Evolutionary conservation across 2,113 vertebrate species (phyloP).

Genomic region (Falcunculus frontatus): DNA sequence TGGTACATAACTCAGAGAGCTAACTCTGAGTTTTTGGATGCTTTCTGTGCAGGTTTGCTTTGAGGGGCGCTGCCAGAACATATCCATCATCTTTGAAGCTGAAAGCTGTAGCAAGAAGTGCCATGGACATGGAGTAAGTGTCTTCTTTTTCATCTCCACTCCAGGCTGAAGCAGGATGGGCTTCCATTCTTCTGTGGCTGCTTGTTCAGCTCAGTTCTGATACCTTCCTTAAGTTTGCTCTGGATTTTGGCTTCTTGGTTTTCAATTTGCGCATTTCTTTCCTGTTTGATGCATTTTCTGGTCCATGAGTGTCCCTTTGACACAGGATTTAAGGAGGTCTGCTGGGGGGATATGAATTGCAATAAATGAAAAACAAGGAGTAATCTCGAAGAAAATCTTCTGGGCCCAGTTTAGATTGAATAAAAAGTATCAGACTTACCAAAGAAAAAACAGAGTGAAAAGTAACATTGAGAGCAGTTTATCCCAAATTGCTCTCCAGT

Average conservation of each 20-base stretch:
- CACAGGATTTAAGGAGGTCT: neutral
- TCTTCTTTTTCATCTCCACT: neutral
- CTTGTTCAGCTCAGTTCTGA: neutral
- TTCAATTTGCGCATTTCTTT: neutral
- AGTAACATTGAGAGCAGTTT: neutral
- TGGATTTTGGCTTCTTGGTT: neutral
- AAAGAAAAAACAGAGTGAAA: neutral
- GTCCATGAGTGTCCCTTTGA: neutral
- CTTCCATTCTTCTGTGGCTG: neutral
- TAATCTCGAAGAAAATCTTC: neutral
- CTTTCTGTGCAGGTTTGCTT: conserved; percentile 86
- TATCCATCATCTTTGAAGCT: conserved; percentile 82
- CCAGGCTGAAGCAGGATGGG: neutral
- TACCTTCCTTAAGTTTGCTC: neutral
- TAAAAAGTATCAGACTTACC: neutral
- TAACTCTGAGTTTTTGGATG: neutral
- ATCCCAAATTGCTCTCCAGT: neutral
- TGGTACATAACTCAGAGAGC: neutral
- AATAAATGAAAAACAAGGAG: neutral
- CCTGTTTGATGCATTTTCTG: neutral
- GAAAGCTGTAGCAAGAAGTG: conserved; percentile 87
- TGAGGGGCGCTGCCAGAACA: conserved; percentile 89
- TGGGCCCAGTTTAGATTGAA: neutral
- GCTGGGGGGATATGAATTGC: neutral
- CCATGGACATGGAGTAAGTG: conserved; percentile 84